A percentile compares a stretch with the other conserved stretches of the same genome.
These are phyloP conservation scores for Pelmatolapia mariae DNA, from an alignment of 2,113 vertebrate species.

Conservation along the genomic window DNA sequence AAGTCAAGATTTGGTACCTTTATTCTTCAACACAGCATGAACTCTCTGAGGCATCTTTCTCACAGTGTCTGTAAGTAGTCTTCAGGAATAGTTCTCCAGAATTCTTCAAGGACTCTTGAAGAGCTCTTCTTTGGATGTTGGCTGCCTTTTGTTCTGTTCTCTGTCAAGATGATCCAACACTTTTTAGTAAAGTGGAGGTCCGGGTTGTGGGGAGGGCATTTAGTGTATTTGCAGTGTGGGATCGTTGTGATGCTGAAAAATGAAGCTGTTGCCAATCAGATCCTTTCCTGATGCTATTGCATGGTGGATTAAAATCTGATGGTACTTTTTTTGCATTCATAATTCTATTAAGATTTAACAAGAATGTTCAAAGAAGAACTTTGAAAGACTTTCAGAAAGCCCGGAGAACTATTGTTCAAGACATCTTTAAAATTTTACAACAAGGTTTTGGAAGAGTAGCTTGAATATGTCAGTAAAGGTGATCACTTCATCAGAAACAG, in stretches of 20 bases:
- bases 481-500: background rate
- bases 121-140: background rate
- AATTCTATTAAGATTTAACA: background rate
- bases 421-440: background rate
- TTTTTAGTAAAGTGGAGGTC: background rate
- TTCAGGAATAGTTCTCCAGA: background rate
- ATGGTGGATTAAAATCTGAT: background rate
- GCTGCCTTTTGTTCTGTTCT: background rate
- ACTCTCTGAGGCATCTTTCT: background rate
- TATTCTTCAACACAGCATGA: background rate
- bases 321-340: background rate
- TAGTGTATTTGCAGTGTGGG: background rate
- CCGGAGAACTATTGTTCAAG: background rate
- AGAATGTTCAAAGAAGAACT: too few species aligned
- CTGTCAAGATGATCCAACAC: background rate
- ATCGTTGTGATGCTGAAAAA: background rate
- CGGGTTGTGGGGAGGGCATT: background rate
- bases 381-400: background rate
- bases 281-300: background rate
- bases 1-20: background rate
- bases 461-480: background rate
- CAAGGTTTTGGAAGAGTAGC: background rate
- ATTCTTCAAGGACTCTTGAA: background rate
- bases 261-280: background rate
- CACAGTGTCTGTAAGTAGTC: background rate